Base-by-base conservation (phyloP, 1,140 invertebrate species). In the Pogonognathellus flavescens region DNA sequence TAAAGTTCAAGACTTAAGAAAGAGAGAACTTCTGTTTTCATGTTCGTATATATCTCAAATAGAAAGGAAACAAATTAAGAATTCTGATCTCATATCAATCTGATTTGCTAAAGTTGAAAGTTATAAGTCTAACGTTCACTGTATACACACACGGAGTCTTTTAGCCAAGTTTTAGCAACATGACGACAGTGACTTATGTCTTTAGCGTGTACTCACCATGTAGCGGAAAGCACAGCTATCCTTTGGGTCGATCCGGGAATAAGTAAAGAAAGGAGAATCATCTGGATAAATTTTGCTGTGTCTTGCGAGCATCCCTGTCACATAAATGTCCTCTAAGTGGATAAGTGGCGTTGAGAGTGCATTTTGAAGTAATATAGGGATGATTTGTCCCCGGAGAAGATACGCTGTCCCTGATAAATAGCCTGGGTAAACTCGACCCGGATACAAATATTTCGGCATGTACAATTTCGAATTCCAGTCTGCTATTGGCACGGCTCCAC, bases 341-440 rank as follows among this genome's bases (percentile, higher is more conserved):
- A 96, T 93, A 53, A 95, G 91, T 9, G 93, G 93, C 13, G 94
- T 95, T 60, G 91, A 90, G 0, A 96, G 89, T 0, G 95, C 94
- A 16, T 94, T 93, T 22, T 93, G 89, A 89, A 95, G 96, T 10
- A 97, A 91, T 84, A 92, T 93, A 25, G 89, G 89, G 9, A 93
- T 94, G 0, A 95, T 92, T 89, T 94, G 93, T 13, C 93, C 90
- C n/a, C 94, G 95, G 91, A 97, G 93, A 0, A 95, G 93, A 91
- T 97, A 97, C 1, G 94, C 95, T 14, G 95, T 95, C 16, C 96
- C 96, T 0, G 95, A 96, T 81, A 97, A 90, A 91, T 97, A 97
- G 86, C 94, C 93, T 6, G 96, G 96, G 92, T 97, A 97, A 18
- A 92, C 92, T 85, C 92, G 91, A 0, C 93, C 93, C 2, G 92